Evolutionary conservation across 2,888 invertebrate genomes (phyloP).

Genomic region (Cephus pygmeus): DNA sequence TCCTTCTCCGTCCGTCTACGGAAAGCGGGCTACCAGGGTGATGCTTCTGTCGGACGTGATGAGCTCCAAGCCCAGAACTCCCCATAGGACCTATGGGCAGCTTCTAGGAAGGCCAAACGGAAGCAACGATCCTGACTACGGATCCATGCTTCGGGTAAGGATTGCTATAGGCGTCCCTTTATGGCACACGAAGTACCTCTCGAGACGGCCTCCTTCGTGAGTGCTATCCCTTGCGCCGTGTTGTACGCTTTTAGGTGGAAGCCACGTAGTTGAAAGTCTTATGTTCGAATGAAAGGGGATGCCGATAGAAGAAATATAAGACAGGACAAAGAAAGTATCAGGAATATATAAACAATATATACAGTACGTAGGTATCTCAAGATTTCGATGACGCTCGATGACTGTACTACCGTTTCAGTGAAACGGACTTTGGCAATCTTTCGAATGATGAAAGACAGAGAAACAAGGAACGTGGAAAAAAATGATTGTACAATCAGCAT

Average conservation of each 20-base stretch:
- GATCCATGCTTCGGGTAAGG: neutral
- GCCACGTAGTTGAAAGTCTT: neutral
- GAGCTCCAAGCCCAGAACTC: neutral
- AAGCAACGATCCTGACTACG: neutral
- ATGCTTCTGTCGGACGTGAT: neutral
- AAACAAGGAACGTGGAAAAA: no score
- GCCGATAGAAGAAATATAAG: neutral
- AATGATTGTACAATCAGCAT: neutral
- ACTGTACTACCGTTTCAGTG: neutral
- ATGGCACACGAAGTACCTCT: conserved; percentile 33
- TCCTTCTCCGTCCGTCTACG: neutral
- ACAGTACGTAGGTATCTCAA: neutral
- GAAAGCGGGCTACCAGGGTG: neutral
- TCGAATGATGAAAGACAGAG: no score
- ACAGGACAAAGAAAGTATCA: neutral
- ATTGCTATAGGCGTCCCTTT: conserved; percentile 22
- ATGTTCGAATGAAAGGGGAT: neutral
- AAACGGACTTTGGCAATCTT: neutral
- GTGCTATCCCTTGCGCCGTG: neutral
- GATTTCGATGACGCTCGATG: neutral
- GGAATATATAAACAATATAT: no score
- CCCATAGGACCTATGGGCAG: neutral
- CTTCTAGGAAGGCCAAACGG: neutral
- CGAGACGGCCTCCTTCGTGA: conserved; percentile 27
- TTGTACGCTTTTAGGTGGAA: neutral